A percentile compares a stretch with the other conserved stretches of the same genome.
Evolutionary conservation across 2,797 vertebrate species (phyloP).

Genomic region (Sebastes oblongus): DNA sequence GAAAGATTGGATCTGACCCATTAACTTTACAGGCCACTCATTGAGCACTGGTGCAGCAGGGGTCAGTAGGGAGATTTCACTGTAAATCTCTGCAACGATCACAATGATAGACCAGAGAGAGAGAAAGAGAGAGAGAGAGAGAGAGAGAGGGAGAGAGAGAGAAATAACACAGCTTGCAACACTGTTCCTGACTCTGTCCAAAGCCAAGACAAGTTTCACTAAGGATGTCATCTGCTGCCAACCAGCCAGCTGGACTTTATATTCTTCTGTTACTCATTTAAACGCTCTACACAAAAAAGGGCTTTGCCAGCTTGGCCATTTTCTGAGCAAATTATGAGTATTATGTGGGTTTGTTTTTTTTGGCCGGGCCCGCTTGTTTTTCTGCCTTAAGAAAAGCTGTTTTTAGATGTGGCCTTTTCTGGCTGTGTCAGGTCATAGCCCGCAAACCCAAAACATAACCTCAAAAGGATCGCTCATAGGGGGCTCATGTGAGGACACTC

Average conservation of each 20-base stretch:
- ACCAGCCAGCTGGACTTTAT: conserved; percentile 53
- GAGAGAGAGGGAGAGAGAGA: not conserved
- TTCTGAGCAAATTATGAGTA: conserved; percentile 13
- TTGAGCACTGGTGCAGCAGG: conserved; percentile 59
- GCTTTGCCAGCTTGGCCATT: conserved; percentile 24
- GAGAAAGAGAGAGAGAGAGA: not conserved
- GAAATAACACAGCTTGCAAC: conserved; percentile 44
- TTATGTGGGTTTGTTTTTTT: conserved; percentile 29
- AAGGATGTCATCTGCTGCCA: conserved; percentile 43
- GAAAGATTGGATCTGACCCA: conserved; percentile 78
- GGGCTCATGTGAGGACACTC: conserved; percentile 31
- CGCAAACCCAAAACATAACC: conserved; percentile 47
- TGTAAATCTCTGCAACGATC: conserved; percentile 73
- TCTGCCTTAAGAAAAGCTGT: conserved; percentile 12
- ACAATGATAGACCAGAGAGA: conserved; percentile 35
- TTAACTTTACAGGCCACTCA: conserved; percentile 77
- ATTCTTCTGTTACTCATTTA: conserved; percentile 44
- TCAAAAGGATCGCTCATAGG: conserved; percentile 35
- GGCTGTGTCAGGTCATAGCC: conserved; percentile 36
- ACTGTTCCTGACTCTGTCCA: conserved; percentile 32
- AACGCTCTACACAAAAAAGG: conserved; percentile 17
- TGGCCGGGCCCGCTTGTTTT: not conserved
- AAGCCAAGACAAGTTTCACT: conserved; percentile 55
- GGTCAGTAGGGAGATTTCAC: conserved; percentile 70
- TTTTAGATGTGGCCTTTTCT: conserved; percentile 53